Percentiles rank a stretch among this genome's conserved stretches.
Conservation (phyloP, 2,113 vertebrate genomes). For the Paramormyrops kingsleyae region DNA sequence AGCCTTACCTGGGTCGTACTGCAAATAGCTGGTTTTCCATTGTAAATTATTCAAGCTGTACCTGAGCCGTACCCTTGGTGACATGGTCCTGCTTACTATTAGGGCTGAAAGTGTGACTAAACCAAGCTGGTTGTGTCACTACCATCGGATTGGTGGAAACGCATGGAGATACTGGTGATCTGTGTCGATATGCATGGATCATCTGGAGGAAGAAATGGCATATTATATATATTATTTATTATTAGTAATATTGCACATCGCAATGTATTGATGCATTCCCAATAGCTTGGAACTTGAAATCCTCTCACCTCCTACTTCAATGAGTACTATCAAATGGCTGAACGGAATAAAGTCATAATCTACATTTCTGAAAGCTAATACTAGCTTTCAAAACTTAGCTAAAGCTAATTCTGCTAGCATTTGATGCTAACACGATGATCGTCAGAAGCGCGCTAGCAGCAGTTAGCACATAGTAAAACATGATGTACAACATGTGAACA, state of each 20-base stretch:
- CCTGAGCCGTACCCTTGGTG: background rate
- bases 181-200: background rate
- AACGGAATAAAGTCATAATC: background rate
- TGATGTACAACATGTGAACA: background rate
- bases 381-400: no score
- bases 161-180: background rate
- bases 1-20: background rate
- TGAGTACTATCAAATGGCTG: background rate
- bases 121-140: background rate
- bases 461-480: background rate
- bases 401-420: background rate
- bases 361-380: background rate
- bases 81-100: background rate
- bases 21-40: background rate
- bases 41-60: background rate
- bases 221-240: no score
- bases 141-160: background rate
- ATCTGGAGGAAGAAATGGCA: background rate
- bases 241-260: no score
- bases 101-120: background rate
- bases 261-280: background rate
- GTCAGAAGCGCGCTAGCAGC: background rate
- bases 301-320: background rate
- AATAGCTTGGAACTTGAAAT: background rate
- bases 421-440: background rate